Evolutionary conservation across 2,888 invertebrate genomes (phyloP).

Genomic region (Drosophila mimetica): DNA sequence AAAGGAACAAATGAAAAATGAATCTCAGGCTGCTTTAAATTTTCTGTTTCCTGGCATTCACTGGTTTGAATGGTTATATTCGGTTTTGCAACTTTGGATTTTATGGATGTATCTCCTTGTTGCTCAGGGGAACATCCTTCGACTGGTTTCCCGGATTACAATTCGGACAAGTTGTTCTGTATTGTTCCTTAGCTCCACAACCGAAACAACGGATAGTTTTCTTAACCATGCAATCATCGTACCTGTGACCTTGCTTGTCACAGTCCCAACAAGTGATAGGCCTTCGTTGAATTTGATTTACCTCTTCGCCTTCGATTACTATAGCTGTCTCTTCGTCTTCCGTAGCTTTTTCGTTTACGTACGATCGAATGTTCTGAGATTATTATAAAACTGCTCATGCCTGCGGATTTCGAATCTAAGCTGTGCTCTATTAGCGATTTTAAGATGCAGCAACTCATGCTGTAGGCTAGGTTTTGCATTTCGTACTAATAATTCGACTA

Average conservation of each 20-base stretch:
- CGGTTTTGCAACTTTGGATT: not conserved
- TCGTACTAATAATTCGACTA: not conserved
- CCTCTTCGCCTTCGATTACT: not conserved
- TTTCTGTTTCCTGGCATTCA: not conserved
- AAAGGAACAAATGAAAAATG: not conserved
- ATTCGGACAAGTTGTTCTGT: not conserved
- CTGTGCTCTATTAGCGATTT: too few species aligned
- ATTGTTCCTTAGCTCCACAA: conserved; percentile 4
- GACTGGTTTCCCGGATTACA: conserved; percentile 1
- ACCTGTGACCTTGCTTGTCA: not conserved
- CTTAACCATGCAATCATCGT: conserved; percentile 4
- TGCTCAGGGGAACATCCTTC: conserved; percentile 4
- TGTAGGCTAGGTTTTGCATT: too few species aligned
- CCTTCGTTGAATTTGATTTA: conserved; percentile 1
- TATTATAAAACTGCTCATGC: not conserved
- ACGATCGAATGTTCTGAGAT: not conserved
- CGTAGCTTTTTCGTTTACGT: not conserved
- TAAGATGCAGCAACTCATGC: too few species aligned
- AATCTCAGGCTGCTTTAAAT: not conserved
- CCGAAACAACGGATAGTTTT: not conserved
- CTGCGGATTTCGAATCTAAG: too few species aligned
- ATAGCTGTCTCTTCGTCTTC: not conserved
- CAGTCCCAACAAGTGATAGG: not conserved
- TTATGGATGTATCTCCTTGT: conserved; percentile 9
- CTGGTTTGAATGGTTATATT: not conserved